Conservation (phyloP, 1,140 invertebrate genomes). For the Heliconius hewitsoni region DNA sequence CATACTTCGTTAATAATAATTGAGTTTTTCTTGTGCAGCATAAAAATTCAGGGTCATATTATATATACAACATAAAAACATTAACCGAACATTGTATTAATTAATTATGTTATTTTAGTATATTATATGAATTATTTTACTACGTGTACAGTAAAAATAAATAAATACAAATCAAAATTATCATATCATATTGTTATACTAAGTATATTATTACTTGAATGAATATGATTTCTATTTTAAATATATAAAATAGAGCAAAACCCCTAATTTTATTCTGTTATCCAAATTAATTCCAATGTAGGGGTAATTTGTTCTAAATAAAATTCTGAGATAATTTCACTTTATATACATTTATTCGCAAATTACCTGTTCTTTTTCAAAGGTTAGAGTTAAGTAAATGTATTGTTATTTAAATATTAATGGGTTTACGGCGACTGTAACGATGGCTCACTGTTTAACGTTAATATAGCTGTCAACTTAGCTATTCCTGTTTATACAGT, state of each 20-base stretch:
- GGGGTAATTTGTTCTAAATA: background rate
- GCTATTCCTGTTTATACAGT: slow-evolving; percentile 12
- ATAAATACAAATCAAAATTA: background rate
- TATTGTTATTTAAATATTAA: slow-evolving; percentile 29
- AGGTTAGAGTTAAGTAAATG: slow-evolving; percentile 23
- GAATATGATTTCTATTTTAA: background rate
- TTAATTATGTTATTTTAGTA: background rate
- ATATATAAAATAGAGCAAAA: background rate
- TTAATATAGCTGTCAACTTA: slow-evolving; percentile 20
- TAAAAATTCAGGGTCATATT: background rate
- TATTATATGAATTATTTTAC: background rate
- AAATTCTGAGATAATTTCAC: slow-evolving; percentile 14
- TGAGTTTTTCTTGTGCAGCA: background rate
- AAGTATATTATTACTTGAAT: background rate
- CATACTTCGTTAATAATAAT: background rate
- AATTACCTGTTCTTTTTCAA: slow-evolving; percentile 20
- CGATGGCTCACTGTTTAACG: slow-evolving; percentile 9
- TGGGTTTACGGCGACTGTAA: slow-evolving; percentile 16
- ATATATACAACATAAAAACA: background rate
- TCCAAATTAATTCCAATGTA: slow-evolving; percentile 12
- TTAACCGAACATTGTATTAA: background rate
- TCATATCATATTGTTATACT: background rate
- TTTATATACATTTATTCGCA: slow-evolving; percentile 21
- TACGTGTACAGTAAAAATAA: background rate
- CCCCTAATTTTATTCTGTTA: background rate